phyloP scores from a whole-genome alignment of 2,888 invertebrate species.

The Diaprepes abbreviatus region DNA sequence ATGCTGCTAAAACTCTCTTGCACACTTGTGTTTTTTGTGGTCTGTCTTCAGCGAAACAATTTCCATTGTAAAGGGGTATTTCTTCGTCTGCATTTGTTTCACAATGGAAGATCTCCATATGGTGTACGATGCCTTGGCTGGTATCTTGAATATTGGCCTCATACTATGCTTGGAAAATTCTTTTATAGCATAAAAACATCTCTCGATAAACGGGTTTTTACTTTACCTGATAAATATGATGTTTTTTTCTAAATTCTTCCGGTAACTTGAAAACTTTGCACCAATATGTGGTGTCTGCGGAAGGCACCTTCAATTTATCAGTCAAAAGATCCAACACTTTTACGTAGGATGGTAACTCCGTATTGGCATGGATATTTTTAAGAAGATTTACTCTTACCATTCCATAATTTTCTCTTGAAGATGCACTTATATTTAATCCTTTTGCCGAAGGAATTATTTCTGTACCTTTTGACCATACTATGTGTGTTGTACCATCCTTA shows the following conservation, averaged over 20 bases:
- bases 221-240: slow-evolving; percentile 84
- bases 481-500: slow-evolving; percentile 93
- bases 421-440: slow-evolving; percentile 74
- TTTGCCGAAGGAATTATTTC: slow-evolving; percentile 79
- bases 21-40: slow-evolving; percentile 85
- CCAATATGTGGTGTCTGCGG: slow-evolving; percentile 96
- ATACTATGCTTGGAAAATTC: no score
- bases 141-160: slow-evolving; percentile 86
- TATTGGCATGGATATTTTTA: slow-evolving; percentile 66
- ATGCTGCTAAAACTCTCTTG: slow-evolving; percentile 90
- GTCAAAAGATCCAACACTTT: slow-evolving; percentile 75
- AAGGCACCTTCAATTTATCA: slow-evolving; percentile 81
- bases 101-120: slow-evolving; percentile 99
- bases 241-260: slow-evolving; percentile 75
- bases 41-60: slow-evolving; percentile 81
- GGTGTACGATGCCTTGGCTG: slow-evolving; percentile 93
- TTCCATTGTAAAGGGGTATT: slow-evolving; percentile 87
- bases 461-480: slow-evolving; percentile 87
- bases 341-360: slow-evolving; percentile 68
- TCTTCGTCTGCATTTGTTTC: slow-evolving; percentile 76
- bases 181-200: no score
- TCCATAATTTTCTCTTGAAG: slow-evolving; percentile 74
- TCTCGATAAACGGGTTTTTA: no score
- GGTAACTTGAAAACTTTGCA: slow-evolving; percentile 90
- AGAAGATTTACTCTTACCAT: slow-evolving; percentile 84